These are phyloP conservation scores for Thunnus thynnus DNA, from an alignment of 2,113 vertebrate genomes.

Conservation along the genomic window DNA sequence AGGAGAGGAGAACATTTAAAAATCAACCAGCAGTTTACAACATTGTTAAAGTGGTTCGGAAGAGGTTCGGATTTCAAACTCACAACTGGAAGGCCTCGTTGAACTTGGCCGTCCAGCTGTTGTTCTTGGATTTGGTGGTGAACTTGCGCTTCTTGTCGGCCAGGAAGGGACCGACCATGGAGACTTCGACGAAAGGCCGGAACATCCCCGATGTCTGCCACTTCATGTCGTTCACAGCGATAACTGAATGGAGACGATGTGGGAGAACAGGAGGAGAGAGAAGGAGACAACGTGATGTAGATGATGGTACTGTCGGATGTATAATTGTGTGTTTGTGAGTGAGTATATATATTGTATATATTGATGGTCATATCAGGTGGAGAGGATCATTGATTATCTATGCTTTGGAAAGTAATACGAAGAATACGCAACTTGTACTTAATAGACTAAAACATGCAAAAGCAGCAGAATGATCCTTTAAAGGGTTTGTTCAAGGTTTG, in stretches of 20 bases:
- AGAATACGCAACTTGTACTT: no score
- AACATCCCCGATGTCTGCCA: constrained; percentile 98
- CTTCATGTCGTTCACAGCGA: constrained; percentile 96
- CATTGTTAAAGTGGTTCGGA: background rate
- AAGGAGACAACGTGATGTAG: background rate
- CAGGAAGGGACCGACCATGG: constrained; percentile 93
- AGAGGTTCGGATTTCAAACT: constrained; percentile 33
- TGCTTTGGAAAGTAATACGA: no score
- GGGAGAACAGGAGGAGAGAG: background rate
- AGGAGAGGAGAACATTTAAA: background rate
- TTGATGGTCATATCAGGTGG: no score
- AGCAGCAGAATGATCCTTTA: no score
- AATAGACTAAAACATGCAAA: no score
- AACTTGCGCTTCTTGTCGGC: constrained; percentile 97
- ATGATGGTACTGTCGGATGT: background rate
- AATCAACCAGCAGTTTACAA: background rate
- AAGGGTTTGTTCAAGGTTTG: no score
- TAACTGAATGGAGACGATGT: constrained; percentile 82
- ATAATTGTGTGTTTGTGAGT: no score
- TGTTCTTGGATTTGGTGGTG: constrained; percentile 98
- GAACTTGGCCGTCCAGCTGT: constrained; percentile 97
- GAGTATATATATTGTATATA: no score
- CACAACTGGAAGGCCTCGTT: constrained; percentile 98
- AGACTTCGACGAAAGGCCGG: constrained; percentile 95
- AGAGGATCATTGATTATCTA: no score